Evolutionary conservation across 2,797 vertebrate genomes (phyloP), one percentile per base, ranked within the genome.

Genomic region (Neosalanx taihuensis): DNA sequence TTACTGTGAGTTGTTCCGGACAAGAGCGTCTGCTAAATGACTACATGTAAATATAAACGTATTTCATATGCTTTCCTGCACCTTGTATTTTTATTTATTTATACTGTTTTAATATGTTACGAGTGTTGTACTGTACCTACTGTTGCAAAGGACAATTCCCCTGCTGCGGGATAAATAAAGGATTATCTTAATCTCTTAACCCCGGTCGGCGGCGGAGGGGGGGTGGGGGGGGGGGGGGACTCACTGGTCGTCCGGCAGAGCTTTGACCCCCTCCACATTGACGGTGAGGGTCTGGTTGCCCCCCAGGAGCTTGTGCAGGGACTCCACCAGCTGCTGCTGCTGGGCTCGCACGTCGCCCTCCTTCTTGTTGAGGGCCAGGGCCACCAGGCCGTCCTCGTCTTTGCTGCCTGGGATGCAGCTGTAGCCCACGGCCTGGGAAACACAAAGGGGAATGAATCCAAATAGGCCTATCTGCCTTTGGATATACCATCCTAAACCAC

Each of bases 241-340:
- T 76, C 90, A 99, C 98, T 97, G 96, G 84, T 99, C 96, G 75
- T 94, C 95, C 0, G 96, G 95, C 83, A 98, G 81, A 0, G 95
- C 93, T 91, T 95, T 97, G 72, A 99, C 95, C 0, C 96, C 96
- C 69, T 99, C 98, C 0, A 99, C 93, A 0, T 98, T 99, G 79
- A 99, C 95, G 4, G 90, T 87, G 20, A 99, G 93, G 0, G 93
- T 96, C 87, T 95, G 96, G 83, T 95, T 94, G 84, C 90, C 94
- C 79, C 96, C 96, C 74, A 99, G 81, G 71, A 99, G 71, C 87
- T 96, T 99, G 84, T 99, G 97, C 30, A 99, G 81, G 0, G 96
- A 94, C 85, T 99, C 98, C 2, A 99, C 96, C 0, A 99, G 90
- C 0, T 95, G 96, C 83, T 98, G 97, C 88, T 99, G 97, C 88